Evolutionary conservation across 2,888 invertebrate genomes (phyloP), one percentile per base, ranked within the genome.

Genomic region (Frankliniella fusca): DNA sequence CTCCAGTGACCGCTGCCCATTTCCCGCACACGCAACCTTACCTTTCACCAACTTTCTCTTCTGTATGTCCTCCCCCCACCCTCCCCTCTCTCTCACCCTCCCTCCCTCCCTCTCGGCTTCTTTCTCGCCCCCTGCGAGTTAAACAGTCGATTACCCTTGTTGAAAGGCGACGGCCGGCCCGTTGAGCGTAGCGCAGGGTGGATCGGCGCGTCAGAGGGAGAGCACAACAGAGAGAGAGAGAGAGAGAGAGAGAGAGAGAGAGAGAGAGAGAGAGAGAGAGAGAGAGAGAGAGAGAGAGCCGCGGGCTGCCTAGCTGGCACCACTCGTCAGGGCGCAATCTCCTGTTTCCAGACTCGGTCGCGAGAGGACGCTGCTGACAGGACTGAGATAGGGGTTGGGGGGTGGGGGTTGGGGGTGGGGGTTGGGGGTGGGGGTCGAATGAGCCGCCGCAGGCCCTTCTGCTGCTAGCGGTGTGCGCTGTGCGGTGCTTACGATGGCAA

Each of bases 111-210:
- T 65, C 65, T 8, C 65, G 1, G 10, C n/a, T 9, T 65, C 20
- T n/a, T n/a, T 54, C 54, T 23, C 20, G 23, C 70, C 70, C 23
- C 70, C 70, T 70, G 70, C 70, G 70, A 76, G 70, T 76, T 76
- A 76, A 76, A 76, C 70, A 76, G 70, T 76, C 70, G 70, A 76
- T 76, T 76, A 76, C 70, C 70, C 70, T 76, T 23, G 70, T 23
- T 76, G 70, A 76, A 76, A 76, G 61, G 61, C 61, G 38, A 38
- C 38, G 15, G 61, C 61, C 61, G 61, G 61, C n/a, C 61, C 20
- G 61, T 15, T 61, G 61, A 61, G 18, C n/a, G 61, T 61, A 18
- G 61, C 61, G 18, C 61, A 61, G 20, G 18, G 61, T 18, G 15
- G 61, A 38, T 38, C 61, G 61, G 61, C 61, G n/a, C 61, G 61